Evolutionary conservation across 2,113 vertebrate species (phyloP).

Genomic region (Tauraco erythrolophus): DNA sequence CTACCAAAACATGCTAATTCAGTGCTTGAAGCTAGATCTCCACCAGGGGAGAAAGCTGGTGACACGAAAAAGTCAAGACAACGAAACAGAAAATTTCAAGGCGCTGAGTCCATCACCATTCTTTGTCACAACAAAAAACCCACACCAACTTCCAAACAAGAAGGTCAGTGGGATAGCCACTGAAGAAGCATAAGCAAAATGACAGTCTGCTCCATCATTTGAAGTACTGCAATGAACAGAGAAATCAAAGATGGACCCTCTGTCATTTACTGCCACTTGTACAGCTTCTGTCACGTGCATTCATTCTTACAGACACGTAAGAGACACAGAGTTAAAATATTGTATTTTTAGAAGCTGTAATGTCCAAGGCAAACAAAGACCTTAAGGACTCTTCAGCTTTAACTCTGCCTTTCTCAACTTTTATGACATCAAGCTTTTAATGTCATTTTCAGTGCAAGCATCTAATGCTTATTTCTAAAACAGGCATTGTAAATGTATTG

Average conservation of each 20-base stretch:
- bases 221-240: background rate
- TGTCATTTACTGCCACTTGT: background rate
- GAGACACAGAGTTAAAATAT: background rate
- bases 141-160: background rate
- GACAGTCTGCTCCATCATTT: background rate
- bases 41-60: background rate
- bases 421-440: background rate
- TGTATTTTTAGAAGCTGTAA: background rate
- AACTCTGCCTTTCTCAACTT: background rate
- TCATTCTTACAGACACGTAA: background rate
- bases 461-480: background rate
- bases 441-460: background rate
- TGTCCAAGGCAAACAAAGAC: background rate
- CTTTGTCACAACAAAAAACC: background rate
- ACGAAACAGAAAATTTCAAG: background rate
- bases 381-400: background rate
- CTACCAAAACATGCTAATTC: background rate
- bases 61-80: background rate
- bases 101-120: background rate
- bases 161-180: background rate
- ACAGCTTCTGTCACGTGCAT: background rate
- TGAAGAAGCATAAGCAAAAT: background rate
- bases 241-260: background rate
- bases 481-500: background rate
- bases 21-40: background rate